Percentiles rank a stretch among this genome's conserved stretches.
These are phyloP conservation scores for Mormoops blainvillei DNA, from an alignment of 2,113 vertebrate species.

Conservation along the genomic window DNA sequence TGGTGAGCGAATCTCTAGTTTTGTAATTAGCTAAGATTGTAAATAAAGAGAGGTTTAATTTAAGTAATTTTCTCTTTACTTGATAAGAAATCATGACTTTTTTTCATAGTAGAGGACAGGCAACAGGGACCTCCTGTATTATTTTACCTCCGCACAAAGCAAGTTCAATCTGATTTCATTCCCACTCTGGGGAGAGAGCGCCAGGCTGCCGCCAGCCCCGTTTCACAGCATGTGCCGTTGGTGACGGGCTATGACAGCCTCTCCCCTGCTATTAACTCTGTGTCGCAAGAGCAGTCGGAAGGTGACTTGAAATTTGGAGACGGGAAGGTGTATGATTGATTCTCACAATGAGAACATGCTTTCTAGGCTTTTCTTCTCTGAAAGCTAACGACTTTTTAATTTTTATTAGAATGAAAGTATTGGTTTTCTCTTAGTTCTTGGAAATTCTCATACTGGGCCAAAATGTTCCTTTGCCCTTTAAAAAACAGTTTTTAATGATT, in stretches of 20 bases:
- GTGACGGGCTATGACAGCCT: neutral
- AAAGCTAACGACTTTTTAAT: neutral
- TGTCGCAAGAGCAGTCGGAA: neutral
- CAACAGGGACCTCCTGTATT: neutral
- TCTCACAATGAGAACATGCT: neutral
- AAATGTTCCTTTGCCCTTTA: neutral
- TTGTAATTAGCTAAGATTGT: neutral
- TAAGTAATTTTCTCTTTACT: neutral
- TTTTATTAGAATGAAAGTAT: slow-evolving; percentile 3
- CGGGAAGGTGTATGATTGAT: neutral
- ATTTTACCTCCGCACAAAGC: slow-evolving; percentile 12
- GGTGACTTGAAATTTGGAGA: slow-evolving; percentile 15
- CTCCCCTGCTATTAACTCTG: neutral
- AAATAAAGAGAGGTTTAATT: slow-evolving; percentile 1
- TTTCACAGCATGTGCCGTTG: neutral
- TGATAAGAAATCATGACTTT: slow-evolving; percentile 34
- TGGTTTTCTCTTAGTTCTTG: slow-evolving; percentile 27
- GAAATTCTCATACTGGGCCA: neutral
- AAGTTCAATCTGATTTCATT: slow-evolving; percentile 4
- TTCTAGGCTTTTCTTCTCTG: neutral
- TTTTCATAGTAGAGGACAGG: slow-evolving; percentile 4
- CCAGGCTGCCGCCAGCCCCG: neutral
- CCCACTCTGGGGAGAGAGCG: neutral
- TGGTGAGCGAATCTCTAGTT: neutral
- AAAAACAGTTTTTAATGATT: slow-evolving; percentile 16